phyloP scores from a whole-genome alignment of 1,140 invertebrate genomes.

The Arion vulgaris region DNA sequence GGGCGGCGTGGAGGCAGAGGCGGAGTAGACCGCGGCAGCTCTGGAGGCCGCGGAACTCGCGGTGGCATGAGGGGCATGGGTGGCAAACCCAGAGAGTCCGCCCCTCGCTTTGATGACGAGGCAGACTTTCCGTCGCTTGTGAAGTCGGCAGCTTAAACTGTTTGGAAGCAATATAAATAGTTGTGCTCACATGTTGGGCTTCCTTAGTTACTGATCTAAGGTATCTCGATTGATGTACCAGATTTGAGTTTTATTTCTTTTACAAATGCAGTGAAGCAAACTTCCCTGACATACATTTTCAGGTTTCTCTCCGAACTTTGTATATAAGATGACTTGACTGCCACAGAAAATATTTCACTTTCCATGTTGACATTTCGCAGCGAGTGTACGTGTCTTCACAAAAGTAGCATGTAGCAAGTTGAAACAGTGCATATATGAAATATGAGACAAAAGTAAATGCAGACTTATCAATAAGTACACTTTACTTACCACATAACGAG shows the following conservation, averaged over 20 bases:
- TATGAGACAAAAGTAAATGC: too few species aligned
- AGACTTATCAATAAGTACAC: too few species aligned
- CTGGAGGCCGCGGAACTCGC: constrained; percentile 45
- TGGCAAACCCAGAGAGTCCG: constrained; percentile 75
- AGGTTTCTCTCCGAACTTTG: background rate
- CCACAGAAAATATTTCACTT: background rate
- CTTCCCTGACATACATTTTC: background rate
- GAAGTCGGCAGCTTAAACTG: constrained; percentile 55
- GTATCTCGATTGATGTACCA: constrained; percentile 19
- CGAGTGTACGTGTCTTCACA: too few species aligned
- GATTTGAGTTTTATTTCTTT: background rate
- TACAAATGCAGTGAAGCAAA: background rate
- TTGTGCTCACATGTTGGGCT: background rate
- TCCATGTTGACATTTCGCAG: too few species aligned
- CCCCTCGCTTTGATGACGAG: constrained; percentile 95
- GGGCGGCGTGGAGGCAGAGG: constrained; percentile 55
- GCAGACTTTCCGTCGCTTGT: constrained; percentile 87
- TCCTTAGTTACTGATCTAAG: background rate
- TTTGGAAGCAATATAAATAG: background rate
- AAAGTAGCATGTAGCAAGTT: too few species aligned
- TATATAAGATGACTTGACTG: constrained; percentile 16
- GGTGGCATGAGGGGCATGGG: constrained; percentile 50
- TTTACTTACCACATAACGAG: too few species aligned
- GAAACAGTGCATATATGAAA: background rate
- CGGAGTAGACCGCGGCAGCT: constrained; percentile 42